Base-by-base conservation (phyloP, 2,797 vertebrate species). In the Rachycentron canadum region DNA sequence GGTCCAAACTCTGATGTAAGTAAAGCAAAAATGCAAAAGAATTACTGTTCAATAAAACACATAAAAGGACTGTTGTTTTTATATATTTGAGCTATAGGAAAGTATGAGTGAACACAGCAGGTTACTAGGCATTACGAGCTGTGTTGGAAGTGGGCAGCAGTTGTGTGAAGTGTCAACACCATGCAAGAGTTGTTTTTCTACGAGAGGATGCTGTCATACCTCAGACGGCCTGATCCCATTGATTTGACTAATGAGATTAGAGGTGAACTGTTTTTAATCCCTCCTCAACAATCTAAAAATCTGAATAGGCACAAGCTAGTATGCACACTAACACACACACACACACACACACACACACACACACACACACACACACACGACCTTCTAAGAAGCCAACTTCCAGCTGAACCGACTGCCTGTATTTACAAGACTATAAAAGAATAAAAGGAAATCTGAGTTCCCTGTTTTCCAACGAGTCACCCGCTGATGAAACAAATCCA, bases 161-260 rank as follows among this genome's bases (percentile, higher is more conserved):
- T 25, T 65, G 8, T 43, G 25, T 58, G 21, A 43, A 66, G 60
- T 1, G 23, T 50, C 28, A 55, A 56, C 30, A 28, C n/a, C 11
- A 34, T 2, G 59, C 34, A 58, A 23, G 45, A 63, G 68, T 74
- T 78, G 77, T 89, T 92, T 83, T 84, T 85, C 69, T 84, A 68
- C n/a, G 49, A 69, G 57, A 63, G 59, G 40, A 78, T 36, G 57
- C 73, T 26, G 57, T 66, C 66, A 85, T 86, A 72, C 77, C 87
- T 79, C 87, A 91, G 89, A 91, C 87, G 1, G 49, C 62, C 83
- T 90, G 89, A 93, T 91, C 92, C 85, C 74, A 87, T 88, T 32
- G 32, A 32, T 32, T 80, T 84, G 79, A 82, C 83, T 89, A 87
- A 93, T 85, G 76, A 90, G 91, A 93, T 94, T 93, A 92, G 60